Evolutionary conservation across 2,888 invertebrate genomes (phyloP), one percentile per base, ranked within the genome.

Genomic region (Tachina grossa): DNA sequence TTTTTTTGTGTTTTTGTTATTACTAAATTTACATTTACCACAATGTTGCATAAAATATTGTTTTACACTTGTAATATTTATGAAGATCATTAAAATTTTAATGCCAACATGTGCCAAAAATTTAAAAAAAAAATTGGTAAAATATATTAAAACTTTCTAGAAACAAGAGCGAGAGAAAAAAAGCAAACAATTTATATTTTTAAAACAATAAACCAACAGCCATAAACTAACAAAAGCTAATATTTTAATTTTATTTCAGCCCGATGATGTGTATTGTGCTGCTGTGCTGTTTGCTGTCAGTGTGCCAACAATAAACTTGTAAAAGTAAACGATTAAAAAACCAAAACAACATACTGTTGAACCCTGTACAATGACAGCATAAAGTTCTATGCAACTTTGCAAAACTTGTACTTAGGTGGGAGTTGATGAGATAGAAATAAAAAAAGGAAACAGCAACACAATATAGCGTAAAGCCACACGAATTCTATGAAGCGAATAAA

Each of bases 201-300:
- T 63, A 9, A 75, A 55, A 76, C 59, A 68, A 69, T 61, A 69
- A 69, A 69, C 16, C 53, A 68, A 55, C 68, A 75, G 13, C n/a
- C 45, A 61, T 61, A 61, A 75, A 82, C 63, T 82, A 82, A 82
- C 82, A 69, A 82, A 45, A 63, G n/a, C 19, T 78, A 51, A 72
- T 57, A 61, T 74, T 84, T 78, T 72, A 49, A 74, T 74, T 81
- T 85, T 22, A 78, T 81, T 85, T 31, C 59, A 80, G 80, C 45
- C 41, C 45, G 79, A 51, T 69, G 57, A 80, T 47, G 59, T 66
- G 10, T 31, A 31, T 9, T 61, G 45, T 39, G 39, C 41, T 63
- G 45, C 45, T 41, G 47, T 45, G 39, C 51, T 63, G 39, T 43
- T 77, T 22, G 11, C 55, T 82, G 71, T 71, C 75, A 75, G 16